A percentile compares a stretch with the other conserved stretches of the same genome.
Conservation (phyloP, 2,113 vertebrate genomes). For the Jacana jacana region DNA sequence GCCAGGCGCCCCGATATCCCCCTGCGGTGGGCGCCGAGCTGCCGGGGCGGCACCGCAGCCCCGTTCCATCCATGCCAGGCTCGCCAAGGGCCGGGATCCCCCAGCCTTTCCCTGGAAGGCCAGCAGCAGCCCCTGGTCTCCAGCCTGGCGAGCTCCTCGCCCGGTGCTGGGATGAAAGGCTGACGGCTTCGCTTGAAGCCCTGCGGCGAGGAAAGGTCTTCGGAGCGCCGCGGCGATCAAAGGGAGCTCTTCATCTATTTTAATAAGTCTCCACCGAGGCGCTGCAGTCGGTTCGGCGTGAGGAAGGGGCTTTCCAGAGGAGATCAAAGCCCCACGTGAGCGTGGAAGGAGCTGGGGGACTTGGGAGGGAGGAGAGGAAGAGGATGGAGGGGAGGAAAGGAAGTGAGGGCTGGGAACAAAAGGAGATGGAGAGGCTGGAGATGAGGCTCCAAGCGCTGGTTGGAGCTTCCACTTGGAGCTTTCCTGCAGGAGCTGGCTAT, state of each 20-base stretch:
- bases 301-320: neutral
- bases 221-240: conserved; percentile 4
- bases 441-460: accelerated
- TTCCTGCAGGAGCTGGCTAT: accelerated
- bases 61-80: accelerated
- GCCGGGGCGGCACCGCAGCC: accelerated
- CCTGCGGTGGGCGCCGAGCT: accelerated
- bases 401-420: neutral
- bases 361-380: neutral
- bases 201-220: neutral
- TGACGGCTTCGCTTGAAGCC: neutral
- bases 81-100: neutral
- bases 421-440: neutral
- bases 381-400: neutral
- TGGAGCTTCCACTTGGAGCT: neutral
- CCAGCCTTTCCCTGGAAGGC: neutral
- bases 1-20: accelerated
- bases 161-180: neutral
- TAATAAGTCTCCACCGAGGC: neutral
- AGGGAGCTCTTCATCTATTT: conserved; percentile 12
- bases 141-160: neutral
- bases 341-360: neutral
- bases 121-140: neutral
- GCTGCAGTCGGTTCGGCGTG: neutral
- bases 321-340: conserved; percentile 31